Percentiles rank a stretch among this genome's conserved stretches.
Conservation (phyloP, 2,888 invertebrate species). For the Limnephilus marmoratus region DNA sequence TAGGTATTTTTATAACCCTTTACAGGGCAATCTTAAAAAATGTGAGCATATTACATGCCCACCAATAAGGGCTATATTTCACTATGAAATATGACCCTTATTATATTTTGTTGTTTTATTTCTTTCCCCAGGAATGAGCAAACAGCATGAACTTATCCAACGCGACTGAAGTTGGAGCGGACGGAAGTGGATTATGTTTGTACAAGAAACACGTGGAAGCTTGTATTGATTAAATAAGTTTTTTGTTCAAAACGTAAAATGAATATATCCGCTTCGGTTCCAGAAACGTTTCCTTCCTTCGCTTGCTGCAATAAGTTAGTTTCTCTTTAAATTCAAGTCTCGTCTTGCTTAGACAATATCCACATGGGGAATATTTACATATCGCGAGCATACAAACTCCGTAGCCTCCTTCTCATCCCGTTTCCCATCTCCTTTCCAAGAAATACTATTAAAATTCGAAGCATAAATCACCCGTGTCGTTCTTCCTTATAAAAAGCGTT, state of each 20-base stretch:
- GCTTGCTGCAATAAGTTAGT: background rate
- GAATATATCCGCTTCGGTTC: background rate
- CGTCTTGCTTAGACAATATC: slow-evolving; percentile 24
- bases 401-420: background rate
- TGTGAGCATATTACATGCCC: too few relatives aligned
- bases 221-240: background rate
- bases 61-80: too few relatives aligned
- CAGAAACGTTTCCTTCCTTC: background rate
- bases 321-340: slow-evolving; percentile 20
- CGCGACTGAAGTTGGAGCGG: too few relatives aligned
- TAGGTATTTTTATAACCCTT: too few relatives aligned
- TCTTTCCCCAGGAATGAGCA: too few relatives aligned
- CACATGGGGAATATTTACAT: slow-evolving; percentile 15
- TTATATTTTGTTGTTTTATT: too few relatives aligned
- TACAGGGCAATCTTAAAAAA: too few relatives aligned
- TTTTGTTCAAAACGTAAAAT: background rate
- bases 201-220: too few relatives aligned
- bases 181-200: too few relatives aligned
- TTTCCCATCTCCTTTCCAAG: background rate
- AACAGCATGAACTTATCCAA: too few relatives aligned
- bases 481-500: slow-evolving; percentile 6
- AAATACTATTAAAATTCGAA: slow-evolving; percentile 45
- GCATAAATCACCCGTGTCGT: slow-evolving; percentile 39
- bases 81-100: too few relatives aligned
- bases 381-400: slow-evolving; percentile 9